Conservation (phyloP, 2,888 invertebrate genomes). For the Pediacus dermestoides region DNA sequence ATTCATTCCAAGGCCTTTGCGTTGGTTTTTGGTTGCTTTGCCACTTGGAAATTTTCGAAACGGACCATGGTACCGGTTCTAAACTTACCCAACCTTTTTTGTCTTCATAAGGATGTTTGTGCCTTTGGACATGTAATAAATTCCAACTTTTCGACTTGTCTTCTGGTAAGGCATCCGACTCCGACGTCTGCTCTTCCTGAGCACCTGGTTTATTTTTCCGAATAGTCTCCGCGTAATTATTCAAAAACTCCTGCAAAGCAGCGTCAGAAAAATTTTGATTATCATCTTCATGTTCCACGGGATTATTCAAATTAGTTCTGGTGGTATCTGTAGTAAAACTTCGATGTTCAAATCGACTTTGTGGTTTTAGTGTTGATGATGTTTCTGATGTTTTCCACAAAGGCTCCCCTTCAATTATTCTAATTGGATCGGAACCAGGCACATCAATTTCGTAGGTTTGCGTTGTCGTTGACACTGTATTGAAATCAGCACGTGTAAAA, state of each 20-base stretch:
- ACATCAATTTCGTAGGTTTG: constrained; percentile 56
- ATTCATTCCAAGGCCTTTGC: constrained; percentile 35
- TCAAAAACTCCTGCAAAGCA: constrained; percentile 59
- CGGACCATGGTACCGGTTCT: constrained; percentile 75
- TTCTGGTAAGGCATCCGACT: constrained; percentile 23
- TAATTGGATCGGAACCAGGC: constrained; percentile 56
- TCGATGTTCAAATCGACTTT: constrained; percentile 9
- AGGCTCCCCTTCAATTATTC: constrained; percentile 55
- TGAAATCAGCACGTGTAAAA: constrained; percentile 10
- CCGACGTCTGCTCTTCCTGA: constrained; percentile 11
- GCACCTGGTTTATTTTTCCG: constrained; percentile 17
- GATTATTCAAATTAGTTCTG: constrained; percentile 25
- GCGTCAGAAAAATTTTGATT: constrained; percentile 25
- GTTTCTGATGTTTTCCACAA: constrained; percentile 24
- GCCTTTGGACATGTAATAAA: constrained; percentile 50
- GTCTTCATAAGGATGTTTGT: constrained; percentile 62
- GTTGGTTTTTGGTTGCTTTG: constrained; percentile 57
- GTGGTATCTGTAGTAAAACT: constrained; percentile 17
- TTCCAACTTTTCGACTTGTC: constrained; percentile 55
- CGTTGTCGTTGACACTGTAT: constrained; percentile 35
- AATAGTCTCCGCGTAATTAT: constrained; percentile 54
- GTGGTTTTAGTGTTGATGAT: constrained; percentile 11
- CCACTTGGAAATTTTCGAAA: constrained; percentile 78
- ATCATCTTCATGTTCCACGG: constrained; percentile 42
- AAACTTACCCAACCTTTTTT: constrained; percentile 74